These are phyloP conservation scores for Scopus umbretta DNA, from an alignment of 2,113 vertebrate genomes.

Conservation along the genomic window DNA sequence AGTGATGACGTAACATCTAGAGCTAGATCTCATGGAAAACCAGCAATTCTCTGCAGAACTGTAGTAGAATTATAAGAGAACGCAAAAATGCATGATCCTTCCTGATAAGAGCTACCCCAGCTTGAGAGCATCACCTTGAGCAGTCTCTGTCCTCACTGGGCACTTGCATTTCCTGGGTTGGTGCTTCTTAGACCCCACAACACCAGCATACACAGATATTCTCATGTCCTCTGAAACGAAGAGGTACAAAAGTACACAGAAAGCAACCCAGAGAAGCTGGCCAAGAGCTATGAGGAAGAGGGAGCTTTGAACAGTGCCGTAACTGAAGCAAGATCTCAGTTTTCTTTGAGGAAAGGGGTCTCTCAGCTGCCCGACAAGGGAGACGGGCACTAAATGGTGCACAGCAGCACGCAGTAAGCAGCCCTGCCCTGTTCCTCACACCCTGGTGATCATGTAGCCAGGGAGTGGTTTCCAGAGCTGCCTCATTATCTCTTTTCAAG, in stretches of 20 bases:
- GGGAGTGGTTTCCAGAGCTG: background rate
- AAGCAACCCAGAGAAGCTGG: background rate
- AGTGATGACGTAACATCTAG: background rate
- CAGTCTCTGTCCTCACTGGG: background rate
- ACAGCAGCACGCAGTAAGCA: background rate
- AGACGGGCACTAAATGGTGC: background rate
- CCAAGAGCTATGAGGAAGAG: background rate
- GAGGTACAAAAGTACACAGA: background rate
- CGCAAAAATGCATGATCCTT: background rate
- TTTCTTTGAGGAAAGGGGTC: background rate
- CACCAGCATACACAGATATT: background rate
- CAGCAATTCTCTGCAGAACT: background rate
- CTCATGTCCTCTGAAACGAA: background rate
- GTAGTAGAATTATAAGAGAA: background rate
- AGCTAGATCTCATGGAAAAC: background rate
- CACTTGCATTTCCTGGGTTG: background rate
- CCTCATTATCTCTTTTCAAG: slow-evolving; percentile 19
- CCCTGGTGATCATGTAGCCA: background rate
- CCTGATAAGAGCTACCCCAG: background rate
- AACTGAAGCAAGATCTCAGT: background rate
- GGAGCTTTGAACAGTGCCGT: background rate
- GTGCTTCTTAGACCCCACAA: background rate
- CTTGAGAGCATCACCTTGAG: background rate
- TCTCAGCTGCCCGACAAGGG: rapidly evolving
- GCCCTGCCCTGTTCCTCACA: background rate